A percentile compares a stretch with the other conserved stretches of the same genome.
phyloP scores from a whole-genome alignment of 2,797 vertebrate genomes.

The Myotis findleyi region DNA sequence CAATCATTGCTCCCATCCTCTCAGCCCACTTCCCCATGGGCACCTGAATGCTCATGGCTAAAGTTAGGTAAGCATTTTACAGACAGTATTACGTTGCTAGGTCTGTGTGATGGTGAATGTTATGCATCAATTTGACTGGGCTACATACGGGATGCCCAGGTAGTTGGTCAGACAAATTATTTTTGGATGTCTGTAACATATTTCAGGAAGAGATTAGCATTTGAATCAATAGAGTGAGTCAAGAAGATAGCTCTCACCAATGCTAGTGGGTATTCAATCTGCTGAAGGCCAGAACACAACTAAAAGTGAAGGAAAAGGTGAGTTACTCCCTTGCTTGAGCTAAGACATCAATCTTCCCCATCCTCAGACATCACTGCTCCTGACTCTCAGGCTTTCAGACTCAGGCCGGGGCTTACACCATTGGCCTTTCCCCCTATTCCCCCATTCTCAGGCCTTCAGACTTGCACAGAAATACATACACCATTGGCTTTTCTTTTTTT shows the following conservation, averaged over 20 bases:
- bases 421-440: no score
- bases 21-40: neutral
- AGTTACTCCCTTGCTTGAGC: neutral
- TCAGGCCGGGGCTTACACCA: neutral
- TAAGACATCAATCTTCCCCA: neutral
- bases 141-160: neutral
- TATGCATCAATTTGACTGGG: neutral
- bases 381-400: neutral
- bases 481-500: neutral
- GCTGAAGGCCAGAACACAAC: neutral
- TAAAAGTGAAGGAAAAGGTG: neutral
- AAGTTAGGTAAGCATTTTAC: neutral
- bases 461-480: neutral
- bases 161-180: neutral
- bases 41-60: neutral
- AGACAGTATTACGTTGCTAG: neutral
- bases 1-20: neutral
- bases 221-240: neutral
- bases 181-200: neutral
- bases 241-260: neutral
- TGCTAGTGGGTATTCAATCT: neutral
- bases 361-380: neutral
- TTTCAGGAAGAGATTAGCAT: neutral
- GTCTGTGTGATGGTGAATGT: neutral
- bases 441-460: neutral